Conservation (phyloP, 1,140 invertebrate species). For the Parasteatoda tepidariorum region DNA sequence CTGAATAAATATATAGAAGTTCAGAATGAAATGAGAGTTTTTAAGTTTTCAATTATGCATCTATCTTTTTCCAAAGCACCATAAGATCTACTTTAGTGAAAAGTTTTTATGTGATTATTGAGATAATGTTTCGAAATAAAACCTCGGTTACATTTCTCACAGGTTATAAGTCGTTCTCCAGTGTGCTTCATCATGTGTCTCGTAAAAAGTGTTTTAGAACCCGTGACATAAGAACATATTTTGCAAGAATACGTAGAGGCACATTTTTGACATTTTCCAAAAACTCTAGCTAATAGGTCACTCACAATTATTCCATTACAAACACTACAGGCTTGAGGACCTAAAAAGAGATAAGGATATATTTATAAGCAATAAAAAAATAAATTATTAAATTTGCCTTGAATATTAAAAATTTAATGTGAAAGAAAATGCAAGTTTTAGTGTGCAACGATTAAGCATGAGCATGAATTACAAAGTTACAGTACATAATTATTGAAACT, state of each 20-base stretch:
- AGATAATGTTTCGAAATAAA: constrained; percentile 61
- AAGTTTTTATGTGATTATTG: background rate
- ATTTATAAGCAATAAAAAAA: too few relatives aligned
- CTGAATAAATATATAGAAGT: too few relatives aligned
- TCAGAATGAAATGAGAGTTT: too few relatives aligned
- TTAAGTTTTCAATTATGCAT: too few relatives aligned
- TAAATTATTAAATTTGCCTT: too few relatives aligned
- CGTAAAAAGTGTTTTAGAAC: background rate
- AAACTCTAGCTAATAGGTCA: background rate
- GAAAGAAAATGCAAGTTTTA: too few relatives aligned
- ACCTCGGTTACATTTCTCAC: constrained; percentile 62
- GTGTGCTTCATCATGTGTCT: constrained; percentile 6
- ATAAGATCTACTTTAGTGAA: too few relatives aligned
- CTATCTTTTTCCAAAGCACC: too few relatives aligned
- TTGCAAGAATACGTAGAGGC: background rate
- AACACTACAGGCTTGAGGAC: background rate
- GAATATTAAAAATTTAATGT: too few relatives aligned
- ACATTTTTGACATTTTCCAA: background rate
- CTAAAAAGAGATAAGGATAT: background rate
- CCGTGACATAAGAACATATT: background rate
- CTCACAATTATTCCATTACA: background rate
- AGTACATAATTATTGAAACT: too few relatives aligned
- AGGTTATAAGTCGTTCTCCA: constrained; percentile 65
- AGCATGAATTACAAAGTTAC: too few relatives aligned
- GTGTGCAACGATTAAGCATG: too few relatives aligned